Evolutionary conservation across 1,140 invertebrate species (phyloP).

Genomic region (Halesus radiatus): DNA sequence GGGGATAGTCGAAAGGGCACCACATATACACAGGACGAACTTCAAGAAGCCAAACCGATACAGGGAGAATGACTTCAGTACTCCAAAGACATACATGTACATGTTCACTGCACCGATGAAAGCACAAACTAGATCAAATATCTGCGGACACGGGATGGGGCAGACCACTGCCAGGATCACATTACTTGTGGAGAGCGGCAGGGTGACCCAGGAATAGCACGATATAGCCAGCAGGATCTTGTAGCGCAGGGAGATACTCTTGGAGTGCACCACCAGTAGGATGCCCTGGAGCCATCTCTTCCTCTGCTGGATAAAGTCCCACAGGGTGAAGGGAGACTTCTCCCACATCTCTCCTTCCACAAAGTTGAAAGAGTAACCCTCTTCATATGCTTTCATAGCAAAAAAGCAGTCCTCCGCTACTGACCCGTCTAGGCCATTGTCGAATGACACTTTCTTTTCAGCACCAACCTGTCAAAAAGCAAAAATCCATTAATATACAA

Average conservation of each 20-base stretch:
- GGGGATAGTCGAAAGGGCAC: conserved; percentile 90
- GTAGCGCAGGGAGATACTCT: conserved; percentile 84
- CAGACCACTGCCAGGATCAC: conserved; percentile 86
- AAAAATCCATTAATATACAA: background rate
- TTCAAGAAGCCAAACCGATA: conserved; percentile 86
- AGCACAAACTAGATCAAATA: conserved; percentile 88
- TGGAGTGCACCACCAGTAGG: conserved; percentile 92
- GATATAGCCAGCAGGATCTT: conserved; percentile 91
- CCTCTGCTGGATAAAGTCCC: conserved; percentile 95
- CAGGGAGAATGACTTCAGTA: conserved; percentile 93
- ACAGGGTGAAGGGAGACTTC: conserved; percentile 94
- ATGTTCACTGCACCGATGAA: conserved; percentile 94
- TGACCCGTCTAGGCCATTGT: conserved; percentile 95
- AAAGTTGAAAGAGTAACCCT: conserved; percentile 92
- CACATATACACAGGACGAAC: conserved; percentile 85
- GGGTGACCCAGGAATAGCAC: conserved; percentile 95
- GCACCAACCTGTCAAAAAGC: conserved; percentile 79
- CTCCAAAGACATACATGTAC: conserved; percentile 97
- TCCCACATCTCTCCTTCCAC: conserved; percentile 98
- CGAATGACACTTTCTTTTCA: conserved; percentile 92
- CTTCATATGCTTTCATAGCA: conserved; percentile 90
- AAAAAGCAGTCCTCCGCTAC: conserved; percentile 99
- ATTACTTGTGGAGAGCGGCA: conserved; percentile 93
- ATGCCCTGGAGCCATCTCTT: conserved; percentile 98
- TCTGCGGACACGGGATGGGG: conserved; percentile 87